These are phyloP conservation scores for Lagorchestes hirsutus DNA, from an alignment of 2,797 vertebrate genomes.

Conservation along the genomic window DNA sequence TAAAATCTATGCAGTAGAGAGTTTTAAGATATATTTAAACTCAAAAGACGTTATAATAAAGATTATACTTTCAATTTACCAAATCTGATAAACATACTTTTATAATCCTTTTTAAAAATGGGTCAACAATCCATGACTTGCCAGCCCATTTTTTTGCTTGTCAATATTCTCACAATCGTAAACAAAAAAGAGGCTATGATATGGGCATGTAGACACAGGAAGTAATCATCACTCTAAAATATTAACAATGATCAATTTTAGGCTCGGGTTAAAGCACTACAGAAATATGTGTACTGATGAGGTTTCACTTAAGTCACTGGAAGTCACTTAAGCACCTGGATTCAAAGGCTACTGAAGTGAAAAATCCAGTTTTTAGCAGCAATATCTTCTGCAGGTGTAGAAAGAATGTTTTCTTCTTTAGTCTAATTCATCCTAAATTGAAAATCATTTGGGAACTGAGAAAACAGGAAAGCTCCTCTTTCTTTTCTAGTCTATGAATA, in stretches of 20 bases:
- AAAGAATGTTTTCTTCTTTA: not conserved
- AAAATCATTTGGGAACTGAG: slow-evolving; percentile 32
- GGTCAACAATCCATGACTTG: not conserved
- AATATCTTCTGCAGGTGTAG: not conserved
- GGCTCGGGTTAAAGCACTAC: slow-evolving; percentile 25
- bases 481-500: slow-evolving; percentile 40
- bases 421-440: slow-evolving; percentile 20
- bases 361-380: not conserved
- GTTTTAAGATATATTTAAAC: not conserved
- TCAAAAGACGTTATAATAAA: not conserved
- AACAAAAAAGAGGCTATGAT: slow-evolving; percentile 28
- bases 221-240: slow-evolving; percentile 35
- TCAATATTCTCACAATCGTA: not conserved
- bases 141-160: not conserved
- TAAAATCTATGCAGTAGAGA: not conserved
- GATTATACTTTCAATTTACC: not conserved
- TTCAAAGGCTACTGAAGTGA: not conserved
- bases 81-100: not conserved
- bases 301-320: slow-evolving; percentile 52
- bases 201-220: not conserved
- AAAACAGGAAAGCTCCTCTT: not conserved
- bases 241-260: slow-evolving; percentile 56
- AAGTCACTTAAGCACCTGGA: slow-evolving; percentile 46
- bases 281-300: slow-evolving; percentile 49
- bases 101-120: not conserved